These are phyloP conservation scores for Acanthosepion lycidas DNA, from an alignment of 2,888 invertebrate genomes.

Conservation along the genomic window DNA sequence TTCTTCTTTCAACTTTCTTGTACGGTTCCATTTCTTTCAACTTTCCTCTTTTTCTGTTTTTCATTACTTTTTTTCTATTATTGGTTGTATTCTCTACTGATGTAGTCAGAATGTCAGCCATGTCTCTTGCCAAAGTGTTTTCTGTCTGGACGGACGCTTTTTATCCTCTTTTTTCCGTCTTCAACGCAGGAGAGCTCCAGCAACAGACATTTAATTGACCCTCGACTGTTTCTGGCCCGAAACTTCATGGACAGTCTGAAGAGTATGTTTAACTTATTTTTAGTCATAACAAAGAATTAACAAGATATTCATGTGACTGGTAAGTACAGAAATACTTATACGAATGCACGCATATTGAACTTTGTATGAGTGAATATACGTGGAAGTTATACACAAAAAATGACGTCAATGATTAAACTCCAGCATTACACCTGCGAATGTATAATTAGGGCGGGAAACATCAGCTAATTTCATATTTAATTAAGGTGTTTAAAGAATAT, in stretches of 20 bases:
- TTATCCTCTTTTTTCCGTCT: neutral
- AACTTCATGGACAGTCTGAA: constrained; percentile 22
- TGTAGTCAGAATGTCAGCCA: constrained; percentile 18
- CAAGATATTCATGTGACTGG: neutral
- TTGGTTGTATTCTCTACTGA: neutral
- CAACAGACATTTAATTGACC: constrained; percentile 6
- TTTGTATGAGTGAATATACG: neutral
- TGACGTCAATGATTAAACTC: neutral
- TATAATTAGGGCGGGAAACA: neutral
- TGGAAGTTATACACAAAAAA: neutral
- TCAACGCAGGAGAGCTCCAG: neutral
- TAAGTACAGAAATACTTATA: neutral
- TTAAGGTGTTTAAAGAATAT: too few relatives aligned
- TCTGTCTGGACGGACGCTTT: constrained; percentile 20
- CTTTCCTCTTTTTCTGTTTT: neutral
- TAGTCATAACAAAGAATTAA: neutral
- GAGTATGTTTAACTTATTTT: neutral
- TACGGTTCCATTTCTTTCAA: neutral
- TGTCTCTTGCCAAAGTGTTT: neutral
- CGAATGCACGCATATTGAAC: neutral
- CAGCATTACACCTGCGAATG: neutral
- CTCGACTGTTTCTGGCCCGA: neutral
- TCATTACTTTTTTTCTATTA: neutral
- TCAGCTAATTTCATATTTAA: too few relatives aligned
- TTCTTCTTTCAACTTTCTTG: neutral